Evolutionary conservation across 2,797 vertebrate genomes (phyloP).

Genomic region (Intellagama lesueurii): DNA sequence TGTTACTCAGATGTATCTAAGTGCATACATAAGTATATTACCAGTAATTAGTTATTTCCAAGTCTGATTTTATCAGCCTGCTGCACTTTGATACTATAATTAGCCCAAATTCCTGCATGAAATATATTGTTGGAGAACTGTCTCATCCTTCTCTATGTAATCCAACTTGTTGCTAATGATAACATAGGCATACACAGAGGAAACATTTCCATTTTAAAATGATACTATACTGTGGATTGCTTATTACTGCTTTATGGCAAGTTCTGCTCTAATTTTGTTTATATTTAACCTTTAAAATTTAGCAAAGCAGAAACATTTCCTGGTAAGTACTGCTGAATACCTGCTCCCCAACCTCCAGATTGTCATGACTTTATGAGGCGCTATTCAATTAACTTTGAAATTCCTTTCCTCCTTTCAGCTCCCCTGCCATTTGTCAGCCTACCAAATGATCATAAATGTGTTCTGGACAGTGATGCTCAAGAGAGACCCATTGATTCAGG

Average conservation of each 20-base stretch:
- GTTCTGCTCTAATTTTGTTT: background rate
- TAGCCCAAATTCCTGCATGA: too few relatives aligned
- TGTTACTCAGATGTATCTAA: too few relatives aligned
- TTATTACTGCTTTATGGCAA: background rate
- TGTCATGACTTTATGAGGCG: constrained; percentile 47
- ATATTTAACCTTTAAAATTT: constrained; percentile 16
- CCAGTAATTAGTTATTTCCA: too few relatives aligned
- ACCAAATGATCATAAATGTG: constrained; percentile 50
- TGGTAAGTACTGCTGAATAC: constrained; percentile 3
- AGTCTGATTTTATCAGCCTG: too few relatives aligned
- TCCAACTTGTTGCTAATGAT: background rate
- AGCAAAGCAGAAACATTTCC: constrained; percentile 25
- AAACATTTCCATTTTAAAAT: background rate
- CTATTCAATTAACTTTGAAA: constrained; percentile 50
- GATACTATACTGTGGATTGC: background rate
- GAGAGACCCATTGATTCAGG: constrained; percentile 44
- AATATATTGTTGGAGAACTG: too few relatives aligned
- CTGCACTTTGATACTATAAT: too few relatives aligned
- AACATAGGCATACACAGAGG: background rate
- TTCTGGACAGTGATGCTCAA: constrained; percentile 22
- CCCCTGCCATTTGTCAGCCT: constrained; percentile 40
- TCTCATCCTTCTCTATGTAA: too few relatives aligned
- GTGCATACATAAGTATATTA: too few relatives aligned
- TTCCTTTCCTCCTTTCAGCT: constrained; percentile 33
- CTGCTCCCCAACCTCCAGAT: background rate